phyloP scores from a whole-genome alignment of 2,888 invertebrate species.

The Hecatera dysodea region DNA sequence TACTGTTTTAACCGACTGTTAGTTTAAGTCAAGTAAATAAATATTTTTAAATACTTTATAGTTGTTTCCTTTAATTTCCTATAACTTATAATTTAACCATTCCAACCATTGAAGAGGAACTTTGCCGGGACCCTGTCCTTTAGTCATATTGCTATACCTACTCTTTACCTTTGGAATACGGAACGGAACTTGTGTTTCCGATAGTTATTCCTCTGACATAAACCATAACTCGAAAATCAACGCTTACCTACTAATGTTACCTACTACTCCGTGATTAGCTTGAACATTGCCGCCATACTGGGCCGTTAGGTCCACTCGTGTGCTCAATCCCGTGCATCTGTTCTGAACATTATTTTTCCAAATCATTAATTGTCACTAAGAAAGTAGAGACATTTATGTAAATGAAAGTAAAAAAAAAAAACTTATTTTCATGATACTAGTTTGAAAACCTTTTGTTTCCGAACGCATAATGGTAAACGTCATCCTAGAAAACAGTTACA shows the following conservation, averaged over 20 bases:
- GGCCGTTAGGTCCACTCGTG: not conserved
- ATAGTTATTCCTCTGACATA: not conserved
- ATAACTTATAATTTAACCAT: no score
- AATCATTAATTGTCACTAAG: not conserved
- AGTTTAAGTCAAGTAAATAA: slow-evolving; percentile 52
- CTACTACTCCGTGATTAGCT: no score
- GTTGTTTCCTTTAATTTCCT: slow-evolving; percentile 15
- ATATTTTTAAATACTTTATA: not conserved
- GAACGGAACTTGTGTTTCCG: not conserved
- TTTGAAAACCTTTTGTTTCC: no score
- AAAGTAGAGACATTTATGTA: not conserved
- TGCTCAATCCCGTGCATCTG: not conserved
- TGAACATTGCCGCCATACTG: not conserved
- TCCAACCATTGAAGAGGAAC: not conserved
- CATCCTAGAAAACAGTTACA: not conserved
- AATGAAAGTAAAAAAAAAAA: no score
- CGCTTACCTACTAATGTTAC: no score
- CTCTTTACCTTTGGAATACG: no score
- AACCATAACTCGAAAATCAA: not conserved
- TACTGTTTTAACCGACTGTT: slow-evolving; percentile 66
- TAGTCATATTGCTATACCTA: no score
- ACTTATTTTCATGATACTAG: no score
- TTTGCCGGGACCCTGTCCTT: not conserved
- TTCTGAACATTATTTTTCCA: no score
- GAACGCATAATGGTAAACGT: slow-evolving; percentile 46